phyloP scores from a whole-genome alignment of 2,797 vertebrate genomes.

The Hirundo rustica region DNA sequence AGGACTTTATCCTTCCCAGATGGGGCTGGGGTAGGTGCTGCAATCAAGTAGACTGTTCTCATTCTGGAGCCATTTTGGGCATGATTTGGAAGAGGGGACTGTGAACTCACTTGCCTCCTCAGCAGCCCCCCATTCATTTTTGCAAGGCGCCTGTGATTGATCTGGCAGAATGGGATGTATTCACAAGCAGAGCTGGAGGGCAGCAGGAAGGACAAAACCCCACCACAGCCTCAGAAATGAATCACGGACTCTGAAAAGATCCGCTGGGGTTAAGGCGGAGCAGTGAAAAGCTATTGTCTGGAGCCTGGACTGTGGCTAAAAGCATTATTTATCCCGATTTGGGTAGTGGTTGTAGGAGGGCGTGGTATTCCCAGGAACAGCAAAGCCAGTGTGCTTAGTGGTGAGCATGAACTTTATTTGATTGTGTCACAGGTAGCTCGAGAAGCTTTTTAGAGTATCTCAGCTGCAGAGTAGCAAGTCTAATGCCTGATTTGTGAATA shows the following conservation, averaged over 20 bases:
- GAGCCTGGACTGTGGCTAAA: constrained; percentile 44
- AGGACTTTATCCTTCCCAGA: neutral
- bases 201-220: constrained; percentile 43
- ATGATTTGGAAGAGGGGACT: neutral
- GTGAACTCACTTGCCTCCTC: neutral
- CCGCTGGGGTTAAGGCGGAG: constrained; percentile 15
- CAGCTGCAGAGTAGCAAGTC: neutral
- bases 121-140: neutral
- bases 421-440: constrained; percentile 30
- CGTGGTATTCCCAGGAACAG: constrained; percentile 57
- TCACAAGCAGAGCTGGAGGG: constrained; percentile 41
- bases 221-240: constrained; percentile 54
- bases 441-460: neutral
- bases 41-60: neutral
- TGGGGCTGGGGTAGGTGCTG: neutral
- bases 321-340: constrained; percentile 38
- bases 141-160: constrained; percentile 22
- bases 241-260: constrained; percentile 59
- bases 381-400: neutral
- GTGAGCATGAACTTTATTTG: neutral
- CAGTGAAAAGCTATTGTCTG: constrained; percentile 65
- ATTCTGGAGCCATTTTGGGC: neutral
- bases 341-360: constrained; percentile 29
- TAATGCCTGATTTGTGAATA: neutral
- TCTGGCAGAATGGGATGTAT: constrained; percentile 51